Base-by-base conservation (phyloP, 2,888 invertebrate genomes). In the Microctonus aethiopoides region DNA sequence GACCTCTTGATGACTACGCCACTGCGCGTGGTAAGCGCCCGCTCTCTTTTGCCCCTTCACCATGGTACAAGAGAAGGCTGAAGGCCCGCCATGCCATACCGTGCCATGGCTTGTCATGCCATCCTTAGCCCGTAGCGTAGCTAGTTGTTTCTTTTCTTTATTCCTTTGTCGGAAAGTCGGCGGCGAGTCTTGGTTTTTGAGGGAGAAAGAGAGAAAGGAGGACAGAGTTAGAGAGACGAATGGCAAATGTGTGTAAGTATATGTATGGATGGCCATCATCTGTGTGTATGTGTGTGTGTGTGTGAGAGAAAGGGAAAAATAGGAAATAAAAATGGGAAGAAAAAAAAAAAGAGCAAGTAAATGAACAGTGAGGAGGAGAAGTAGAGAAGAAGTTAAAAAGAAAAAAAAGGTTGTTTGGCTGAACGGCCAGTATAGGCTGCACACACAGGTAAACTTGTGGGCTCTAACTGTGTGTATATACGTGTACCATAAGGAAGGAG, bases 151-250 rank as follows among this genome's bases (percentile, higher is more conserved):
- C 84, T 84, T 84, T 84, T 84, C 84, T 84, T 84, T 83, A 83
- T 84, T 84, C 84, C 84, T 84, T 84, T 84, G 84, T 84, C 84
- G 84, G 84, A 83, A 84, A 84, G 84, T 84, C 83, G 84, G 84
- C 83, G 83, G 82, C 83, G 81, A 83, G 82, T 82, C 83, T 84
- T 82, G 80, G 80, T 81, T 83, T 84, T 84, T 29, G 62, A 60
- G 61, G 41, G 65, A 57, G 11, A 41, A 59, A 62, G 59, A 59
- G 52, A 36, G 34, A 59, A 61, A 60, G 52, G 11, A 41, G 57
- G 68, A 29, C 34, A 26, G 68, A 68, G 16, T 2, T 16, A 46
- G 46, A 16, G 46, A 46, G 16, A 46, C 16, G 16, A n/a, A 46
- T n/a, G n/a, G 16, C 16, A n/a, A 46, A 41, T 46, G 16, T 46